phyloP scores from a whole-genome alignment of 2,888 invertebrate species.

The Melanostoma mellinum region DNA sequence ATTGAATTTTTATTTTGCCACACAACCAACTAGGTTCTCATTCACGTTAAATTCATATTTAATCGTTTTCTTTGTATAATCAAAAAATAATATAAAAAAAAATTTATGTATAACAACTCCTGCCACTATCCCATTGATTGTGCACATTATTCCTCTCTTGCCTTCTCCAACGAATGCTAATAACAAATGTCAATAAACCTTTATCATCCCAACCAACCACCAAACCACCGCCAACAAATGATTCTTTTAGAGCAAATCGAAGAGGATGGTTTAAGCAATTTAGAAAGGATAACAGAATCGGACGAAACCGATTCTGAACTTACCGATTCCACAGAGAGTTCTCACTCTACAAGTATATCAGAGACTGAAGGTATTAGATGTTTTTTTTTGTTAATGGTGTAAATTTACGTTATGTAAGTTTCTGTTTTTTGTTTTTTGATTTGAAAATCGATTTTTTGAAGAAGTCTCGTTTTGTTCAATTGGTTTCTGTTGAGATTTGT shows the following conservation, averaged over 20 bases:
- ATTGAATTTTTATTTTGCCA: slow-evolving; percentile 66
- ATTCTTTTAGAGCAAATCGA: slow-evolving; percentile 70
- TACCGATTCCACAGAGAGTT: slow-evolving; percentile 82
- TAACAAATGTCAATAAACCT: slow-evolving; percentile 24
- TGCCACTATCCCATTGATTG: slow-evolving; percentile 32
- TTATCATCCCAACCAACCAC: slow-evolving; percentile 22
- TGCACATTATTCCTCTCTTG: slow-evolving; percentile 46
- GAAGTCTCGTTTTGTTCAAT: slow-evolving; percentile 37
- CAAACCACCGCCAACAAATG: slow-evolving; percentile 29
- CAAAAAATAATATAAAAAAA: slow-evolving; percentile 47
- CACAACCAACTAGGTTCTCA: slow-evolving; percentile 77
- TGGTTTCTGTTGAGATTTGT: slow-evolving; percentile 43
- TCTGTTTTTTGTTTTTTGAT: slow-evolving; percentile 31
- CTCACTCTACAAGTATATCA: slow-evolving; percentile 81
- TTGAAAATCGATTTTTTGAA: slow-evolving; percentile 7
- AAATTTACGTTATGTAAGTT: slow-evolving; percentile 51
- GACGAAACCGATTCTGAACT: slow-evolving; percentile 84
- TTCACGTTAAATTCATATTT: slow-evolving; percentile 77
- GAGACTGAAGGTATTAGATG: slow-evolving; percentile 78
- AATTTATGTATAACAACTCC: slow-evolving; percentile 44
- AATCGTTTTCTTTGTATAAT: slow-evolving; percentile 61
- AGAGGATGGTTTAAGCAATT: slow-evolving; percentile 74
- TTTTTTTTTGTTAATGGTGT: slow-evolving; percentile 32
- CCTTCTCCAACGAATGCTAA: slow-evolving; percentile 10
- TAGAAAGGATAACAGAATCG: slow-evolving; percentile 81